These are phyloP conservation scores for Enteromius mattozi DNA, from an alignment of 2,797 vertebrate genomes.

Conservation along the genomic window DNA sequence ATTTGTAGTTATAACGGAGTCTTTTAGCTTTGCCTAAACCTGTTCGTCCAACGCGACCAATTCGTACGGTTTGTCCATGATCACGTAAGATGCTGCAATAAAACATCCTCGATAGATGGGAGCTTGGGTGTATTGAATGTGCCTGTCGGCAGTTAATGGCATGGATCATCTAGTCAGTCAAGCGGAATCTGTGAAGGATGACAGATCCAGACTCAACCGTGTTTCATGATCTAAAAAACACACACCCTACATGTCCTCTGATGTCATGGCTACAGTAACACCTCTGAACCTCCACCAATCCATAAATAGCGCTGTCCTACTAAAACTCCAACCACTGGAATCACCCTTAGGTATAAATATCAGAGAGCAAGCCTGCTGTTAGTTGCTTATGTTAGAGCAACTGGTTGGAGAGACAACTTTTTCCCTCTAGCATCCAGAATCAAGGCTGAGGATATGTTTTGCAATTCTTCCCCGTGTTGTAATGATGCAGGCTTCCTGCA, in stretches of 20 bases:
- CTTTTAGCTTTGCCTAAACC: neutral
- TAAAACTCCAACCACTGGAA: constrained; percentile 60
- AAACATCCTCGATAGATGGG: constrained; percentile 35
- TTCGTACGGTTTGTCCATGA: constrained; percentile 10
- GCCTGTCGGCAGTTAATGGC: constrained; percentile 46
- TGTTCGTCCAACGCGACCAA: neutral
- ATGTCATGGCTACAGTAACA: constrained; percentile 57
- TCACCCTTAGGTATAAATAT: constrained; percentile 33
- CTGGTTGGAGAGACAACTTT: constrained; percentile 18
- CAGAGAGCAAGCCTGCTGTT: constrained; percentile 6
- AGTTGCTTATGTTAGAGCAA: constrained; percentile 13
- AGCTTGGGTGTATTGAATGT: constrained; percentile 24
- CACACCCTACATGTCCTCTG: constrained; percentile 24
- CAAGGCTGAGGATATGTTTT: constrained; percentile 72
- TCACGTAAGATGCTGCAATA: constrained; percentile 37
- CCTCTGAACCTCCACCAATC: constrained; percentile 70
- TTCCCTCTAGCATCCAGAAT: neutral
- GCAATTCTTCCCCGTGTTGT: constrained; percentile 75
- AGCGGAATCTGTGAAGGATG: constrained; percentile 43
- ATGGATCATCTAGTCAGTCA: constrained; percentile 43
- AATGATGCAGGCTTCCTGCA: constrained; percentile 93
- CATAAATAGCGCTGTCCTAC: constrained; percentile 70
- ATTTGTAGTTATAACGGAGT: no score
- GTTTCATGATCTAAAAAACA: neutral
- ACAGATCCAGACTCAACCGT: neutral